Base-by-base conservation (phyloP, 2,888 invertebrate genomes). In the Trichogramma evanescens region DNA sequence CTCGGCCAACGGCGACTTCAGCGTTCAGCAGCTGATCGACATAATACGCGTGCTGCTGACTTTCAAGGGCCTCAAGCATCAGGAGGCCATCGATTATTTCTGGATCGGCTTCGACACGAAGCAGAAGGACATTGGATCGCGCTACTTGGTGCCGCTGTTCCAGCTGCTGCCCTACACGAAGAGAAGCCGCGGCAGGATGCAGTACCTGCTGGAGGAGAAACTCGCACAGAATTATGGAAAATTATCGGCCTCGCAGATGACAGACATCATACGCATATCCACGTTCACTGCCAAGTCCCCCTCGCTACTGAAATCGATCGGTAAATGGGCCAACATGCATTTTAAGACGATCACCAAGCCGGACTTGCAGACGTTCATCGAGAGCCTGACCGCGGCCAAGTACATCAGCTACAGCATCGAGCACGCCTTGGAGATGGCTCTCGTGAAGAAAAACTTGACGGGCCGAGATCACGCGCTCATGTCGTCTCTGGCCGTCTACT, bases 401-500 rank as follows among this genome's bases (percentile, higher is more conserved):
- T 84, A 84, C 67, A 79, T 80, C 44, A 85, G 86, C 74, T 66
- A 77, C 49, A 80, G 81, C 68, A 75, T 88, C 44, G 82, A 85
- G 67, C 81, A 78, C 66, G 82, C 85, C 41, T 71, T 89, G 42
- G 84, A 84, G 71, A 82, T 85, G 66, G 87, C 85, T 69, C 77
- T 87, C 65, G 83, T 80, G 70, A 77, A 81, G 0, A 84, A 82
- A 73, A 79, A 80, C 5, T 59, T 73, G 1, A 78, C 77, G 69
- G 79, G 82, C 39, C 73, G 79, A 52, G 79, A 81, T 52, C 79
- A 84, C 59, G 78, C 81, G n/a, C 74, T 89, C n/a, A 75, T 88
- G 48, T 80, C 83, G 0, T 79, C 82, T 5, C 80, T 87, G 50
- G 80, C 86, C 70, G 84, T 85, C 67, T 86, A 85, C 70, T 86